Evolutionary conservation across 2,797 vertebrate species (phyloP).

Genomic region (Sternarchorhynchus goeldii): DNA sequence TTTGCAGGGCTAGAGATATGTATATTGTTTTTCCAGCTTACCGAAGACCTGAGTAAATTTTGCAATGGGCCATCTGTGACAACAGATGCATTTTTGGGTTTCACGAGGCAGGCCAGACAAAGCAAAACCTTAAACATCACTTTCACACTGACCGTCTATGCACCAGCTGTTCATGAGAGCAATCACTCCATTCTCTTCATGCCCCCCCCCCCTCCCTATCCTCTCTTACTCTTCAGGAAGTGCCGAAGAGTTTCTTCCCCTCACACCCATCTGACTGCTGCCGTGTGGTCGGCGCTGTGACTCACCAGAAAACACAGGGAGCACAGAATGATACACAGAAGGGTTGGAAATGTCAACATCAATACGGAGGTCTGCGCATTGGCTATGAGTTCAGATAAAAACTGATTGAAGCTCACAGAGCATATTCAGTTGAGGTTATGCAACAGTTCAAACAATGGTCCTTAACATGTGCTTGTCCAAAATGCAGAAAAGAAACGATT

Average conservation of each 20-base stretch:
- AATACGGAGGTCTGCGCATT: not conserved
- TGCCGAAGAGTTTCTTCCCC: conserved; percentile 46
- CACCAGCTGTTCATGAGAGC: conserved; percentile 51
- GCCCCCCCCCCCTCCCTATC: too few species aligned
- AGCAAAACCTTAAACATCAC: conserved; percentile 26
- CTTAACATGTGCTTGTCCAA: not conserved
- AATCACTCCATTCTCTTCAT: conserved; percentile 41
- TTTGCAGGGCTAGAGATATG: too few species aligned
- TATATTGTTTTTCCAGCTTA: too few species aligned
- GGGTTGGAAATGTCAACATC: not conserved
- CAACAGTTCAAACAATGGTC: conserved; percentile 5
- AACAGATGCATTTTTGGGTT: conserved; percentile 2
- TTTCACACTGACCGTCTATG: conserved; percentile 33
- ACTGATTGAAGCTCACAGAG: conserved; percentile 5
- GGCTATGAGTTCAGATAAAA: conserved; percentile 8
- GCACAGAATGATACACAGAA: conserved; percentile 5
- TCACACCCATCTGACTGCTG: conserved; percentile 35
- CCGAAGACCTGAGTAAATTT: too few species aligned
- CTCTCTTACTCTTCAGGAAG: conserved; percentile 35
- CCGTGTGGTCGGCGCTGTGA: conserved; percentile 26
- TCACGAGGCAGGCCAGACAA: not conserved
- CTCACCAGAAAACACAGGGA: conserved; percentile 25
- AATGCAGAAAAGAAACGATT: too few species aligned
- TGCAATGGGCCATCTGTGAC: too few species aligned
- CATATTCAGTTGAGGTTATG: too few species aligned